A percentile compares a stretch with the other conserved stretches of the same genome.
These are phyloP conservation scores for Cerceris rybyensis DNA, from an alignment of 2,888 invertebrate species.

Conservation along the genomic window DNA sequence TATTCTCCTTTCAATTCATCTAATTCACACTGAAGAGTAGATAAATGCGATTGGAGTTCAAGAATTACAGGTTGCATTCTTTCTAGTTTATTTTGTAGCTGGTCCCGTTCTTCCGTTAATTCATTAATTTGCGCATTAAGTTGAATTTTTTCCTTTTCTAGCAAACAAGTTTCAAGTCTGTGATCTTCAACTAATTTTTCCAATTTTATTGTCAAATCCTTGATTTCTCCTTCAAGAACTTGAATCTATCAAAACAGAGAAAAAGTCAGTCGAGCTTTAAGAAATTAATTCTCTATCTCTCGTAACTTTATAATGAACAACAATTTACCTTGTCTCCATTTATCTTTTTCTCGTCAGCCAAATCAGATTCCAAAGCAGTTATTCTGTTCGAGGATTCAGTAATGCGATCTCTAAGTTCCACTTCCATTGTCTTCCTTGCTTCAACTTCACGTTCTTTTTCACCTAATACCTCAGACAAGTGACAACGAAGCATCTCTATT, in stretches of 20 bases:
- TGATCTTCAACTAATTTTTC: slow-evolving; percentile 42
- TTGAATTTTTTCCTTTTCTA: slow-evolving; percentile 59
- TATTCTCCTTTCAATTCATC: slow-evolving; percentile 65
- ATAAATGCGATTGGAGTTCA: slow-evolving; percentile 66
- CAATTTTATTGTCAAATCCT: slow-evolving; percentile 46
- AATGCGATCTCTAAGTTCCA: slow-evolving; percentile 55
- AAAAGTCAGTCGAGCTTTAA: background rate
- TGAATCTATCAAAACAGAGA: slow-evolving; percentile 29
- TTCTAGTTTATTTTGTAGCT: slow-evolving; percentile 59
- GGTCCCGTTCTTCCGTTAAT: slow-evolving; percentile 40
- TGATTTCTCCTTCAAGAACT: slow-evolving; percentile 38
- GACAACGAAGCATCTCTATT: slow-evolving; percentile 60
- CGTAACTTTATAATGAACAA: background rate
- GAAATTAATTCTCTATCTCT: background rate
- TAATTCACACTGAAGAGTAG: slow-evolving; percentile 65
- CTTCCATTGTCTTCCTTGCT: slow-evolving; percentile 50
- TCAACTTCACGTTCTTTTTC: slow-evolving; percentile 61
- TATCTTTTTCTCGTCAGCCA: slow-evolving; percentile 33
- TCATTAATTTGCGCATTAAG: slow-evolving; percentile 43
- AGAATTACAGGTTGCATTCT: slow-evolving; percentile 62
- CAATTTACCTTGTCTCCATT: slow-evolving; percentile 45
- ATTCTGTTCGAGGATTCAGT: slow-evolving; percentile 51
- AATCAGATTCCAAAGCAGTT: slow-evolving; percentile 47
- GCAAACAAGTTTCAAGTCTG: slow-evolving; percentile 45
- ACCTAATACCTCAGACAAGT: slow-evolving; percentile 60